A percentile compares a stretch with the other conserved stretches of the same genome.
These are phyloP conservation scores for Ophioninae sp. DNA, from an alignment of 2,888 invertebrate genomes.

Conservation along the genomic window DNA sequence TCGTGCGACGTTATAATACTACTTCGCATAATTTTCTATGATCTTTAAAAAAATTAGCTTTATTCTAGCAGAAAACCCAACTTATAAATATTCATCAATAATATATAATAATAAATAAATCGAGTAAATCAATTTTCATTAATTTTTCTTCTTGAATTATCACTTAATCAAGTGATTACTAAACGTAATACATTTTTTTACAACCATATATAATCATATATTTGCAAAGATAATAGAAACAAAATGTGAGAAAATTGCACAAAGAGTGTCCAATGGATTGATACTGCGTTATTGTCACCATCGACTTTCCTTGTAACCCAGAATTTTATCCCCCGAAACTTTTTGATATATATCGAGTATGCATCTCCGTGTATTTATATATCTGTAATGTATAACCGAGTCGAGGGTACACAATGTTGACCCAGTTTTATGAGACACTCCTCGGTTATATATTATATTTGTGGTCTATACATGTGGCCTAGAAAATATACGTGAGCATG, in stretches of 20 bases:
- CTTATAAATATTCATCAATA: too few species aligned
- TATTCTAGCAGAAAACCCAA: too few species aligned
- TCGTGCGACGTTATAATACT: too few species aligned
- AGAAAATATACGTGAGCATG: conserved; percentile 34
- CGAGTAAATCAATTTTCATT: too few species aligned
- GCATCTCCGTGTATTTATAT: neutral
- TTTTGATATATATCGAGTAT: neutral
- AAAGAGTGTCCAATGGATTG: neutral
- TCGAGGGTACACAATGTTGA: conserved; percentile 42
- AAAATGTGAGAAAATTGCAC: neutral
- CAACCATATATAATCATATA: neutral
- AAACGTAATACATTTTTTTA: too few species aligned
- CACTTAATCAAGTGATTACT: too few species aligned
- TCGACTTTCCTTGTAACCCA: conserved; percentile 28
- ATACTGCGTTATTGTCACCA: conserved; percentile 5
- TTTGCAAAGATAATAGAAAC: neutral
- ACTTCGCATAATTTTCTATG: too few species aligned
- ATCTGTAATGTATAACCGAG: neutral
- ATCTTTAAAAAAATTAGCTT: too few species aligned
- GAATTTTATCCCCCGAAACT: conserved; percentile 22
- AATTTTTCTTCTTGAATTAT: too few species aligned
- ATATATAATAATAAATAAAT: too few species aligned
- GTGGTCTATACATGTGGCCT: conserved; percentile 32
- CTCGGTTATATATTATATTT: conserved; percentile 45
- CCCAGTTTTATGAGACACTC: conserved; percentile 52